These are phyloP conservation scores for Mylabris sibirica DNA, from an alignment of 2,888 invertebrate species.

Conservation along the genomic window DNA sequence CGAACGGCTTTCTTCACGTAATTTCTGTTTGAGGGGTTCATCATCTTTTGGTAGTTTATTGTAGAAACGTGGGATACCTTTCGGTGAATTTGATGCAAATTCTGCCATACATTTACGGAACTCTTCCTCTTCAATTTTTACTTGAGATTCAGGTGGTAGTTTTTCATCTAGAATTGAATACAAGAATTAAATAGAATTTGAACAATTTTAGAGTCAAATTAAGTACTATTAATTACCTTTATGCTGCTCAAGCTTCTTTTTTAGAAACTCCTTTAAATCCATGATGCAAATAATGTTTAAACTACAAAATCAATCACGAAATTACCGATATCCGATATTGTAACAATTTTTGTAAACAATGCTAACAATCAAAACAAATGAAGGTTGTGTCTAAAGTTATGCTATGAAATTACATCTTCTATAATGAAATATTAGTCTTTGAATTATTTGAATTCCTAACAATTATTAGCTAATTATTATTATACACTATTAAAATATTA, in stretches of 20 bases:
- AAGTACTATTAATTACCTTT: slow-evolving; percentile 63
- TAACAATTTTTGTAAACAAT: no score
- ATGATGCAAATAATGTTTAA: slow-evolving; percentile 30
- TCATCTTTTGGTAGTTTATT: slow-evolving; percentile 79
- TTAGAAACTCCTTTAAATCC: slow-evolving; percentile 63
- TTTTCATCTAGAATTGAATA: slow-evolving; percentile 17
- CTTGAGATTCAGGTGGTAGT: slow-evolving; percentile 52
- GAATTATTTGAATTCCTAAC: no score
- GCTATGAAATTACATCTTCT: background rate
- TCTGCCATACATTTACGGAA: slow-evolving; percentile 49
- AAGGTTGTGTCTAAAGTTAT: background rate
- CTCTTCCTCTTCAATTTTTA: slow-evolving; percentile 50
- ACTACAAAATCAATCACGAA: no score
- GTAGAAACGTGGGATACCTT: slow-evolving; percentile 78
- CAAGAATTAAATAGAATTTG: background rate
- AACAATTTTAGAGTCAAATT: slow-evolving; percentile 14
- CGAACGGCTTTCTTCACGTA: slow-evolving; percentile 88
- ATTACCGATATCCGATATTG: no score
- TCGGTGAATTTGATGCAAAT: slow-evolving; percentile 48
- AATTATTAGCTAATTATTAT: no score
- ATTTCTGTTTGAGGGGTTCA: slow-evolving; percentile 79
- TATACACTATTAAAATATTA: no score
- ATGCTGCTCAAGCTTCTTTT: slow-evolving; percentile 64
- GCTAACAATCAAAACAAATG: background rate
- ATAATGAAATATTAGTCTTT: no score